A percentile compares a stretch with the other conserved stretches of the same genome.
Conservation (phyloP, 2,113 vertebrate genomes). For the Phalacrocorax pelagicus region DNA sequence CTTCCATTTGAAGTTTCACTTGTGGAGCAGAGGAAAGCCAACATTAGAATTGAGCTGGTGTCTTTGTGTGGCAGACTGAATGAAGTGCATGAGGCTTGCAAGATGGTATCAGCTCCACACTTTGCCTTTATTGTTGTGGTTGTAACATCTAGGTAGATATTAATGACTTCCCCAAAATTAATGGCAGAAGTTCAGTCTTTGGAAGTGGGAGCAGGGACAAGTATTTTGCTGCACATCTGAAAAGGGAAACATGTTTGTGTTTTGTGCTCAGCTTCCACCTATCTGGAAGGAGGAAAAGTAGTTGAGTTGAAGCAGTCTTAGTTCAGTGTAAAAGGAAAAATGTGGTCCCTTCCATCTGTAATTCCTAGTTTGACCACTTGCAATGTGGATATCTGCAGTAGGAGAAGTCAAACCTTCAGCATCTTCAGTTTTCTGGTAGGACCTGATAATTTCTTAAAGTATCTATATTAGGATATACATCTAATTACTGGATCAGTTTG, state of each 20-base stretch:
- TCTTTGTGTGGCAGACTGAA: not conserved
- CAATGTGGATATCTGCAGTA: not conserved
- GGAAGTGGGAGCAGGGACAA: not conserved
- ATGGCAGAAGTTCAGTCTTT: not conserved
- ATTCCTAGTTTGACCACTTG: not conserved
- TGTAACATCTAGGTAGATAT: not conserved
- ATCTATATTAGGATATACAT: not conserved
- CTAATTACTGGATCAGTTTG: not conserved
- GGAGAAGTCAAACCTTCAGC: not conserved
- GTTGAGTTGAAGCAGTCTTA: not conserved
- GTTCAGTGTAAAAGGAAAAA: not conserved
- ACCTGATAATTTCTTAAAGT: not conserved
- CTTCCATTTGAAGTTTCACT: not conserved
- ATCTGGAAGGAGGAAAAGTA: not conserved
- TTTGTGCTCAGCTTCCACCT: not conserved
- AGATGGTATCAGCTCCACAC: not conserved
- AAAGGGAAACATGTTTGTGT: not conserved
- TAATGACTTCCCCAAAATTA: not conserved
- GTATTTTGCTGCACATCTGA: not conserved
- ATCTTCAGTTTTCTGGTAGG: not conserved
- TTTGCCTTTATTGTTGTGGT: not conserved
- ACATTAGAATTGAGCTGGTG: not conserved
- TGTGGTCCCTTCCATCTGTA: not conserved
- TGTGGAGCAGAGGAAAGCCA: not conserved
- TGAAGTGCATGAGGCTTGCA: not conserved